Conservation (phyloP, 2,888 invertebrate species). For the Tenodera sinensis region DNA sequence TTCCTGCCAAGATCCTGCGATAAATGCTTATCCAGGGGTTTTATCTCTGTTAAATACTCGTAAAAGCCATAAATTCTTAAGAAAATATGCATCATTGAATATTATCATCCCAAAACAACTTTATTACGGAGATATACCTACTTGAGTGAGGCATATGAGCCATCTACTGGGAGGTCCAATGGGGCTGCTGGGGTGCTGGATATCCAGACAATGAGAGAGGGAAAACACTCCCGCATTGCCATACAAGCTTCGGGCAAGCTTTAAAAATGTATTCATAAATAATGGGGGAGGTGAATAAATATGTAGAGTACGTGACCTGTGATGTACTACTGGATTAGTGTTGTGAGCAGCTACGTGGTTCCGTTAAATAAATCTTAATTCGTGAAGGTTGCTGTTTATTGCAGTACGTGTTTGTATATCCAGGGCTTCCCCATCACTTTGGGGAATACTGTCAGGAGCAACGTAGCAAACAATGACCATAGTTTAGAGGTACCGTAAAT, state of each 20-base stretch:
- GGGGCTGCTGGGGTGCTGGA: background rate
- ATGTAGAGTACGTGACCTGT: constrained; percentile 2
- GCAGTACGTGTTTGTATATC: background rate
- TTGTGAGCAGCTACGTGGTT: background rate
- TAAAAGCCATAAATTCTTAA: background rate
- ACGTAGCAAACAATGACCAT: too few species aligned
- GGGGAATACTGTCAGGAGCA: too few species aligned
- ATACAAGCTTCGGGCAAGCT: background rate
- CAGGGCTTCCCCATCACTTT: too few species aligned
- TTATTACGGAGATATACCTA: background rate
- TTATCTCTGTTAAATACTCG: background rate
- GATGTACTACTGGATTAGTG: background rate
- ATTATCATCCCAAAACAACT: background rate
- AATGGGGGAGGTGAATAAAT: background rate
- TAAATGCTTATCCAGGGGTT: background rate
- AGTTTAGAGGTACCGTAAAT: too few species aligned
- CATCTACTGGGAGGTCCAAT: background rate
- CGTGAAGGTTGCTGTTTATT: background rate
- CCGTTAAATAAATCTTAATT: background rate
- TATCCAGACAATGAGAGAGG: background rate
- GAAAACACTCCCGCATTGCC: background rate
- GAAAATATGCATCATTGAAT: background rate
- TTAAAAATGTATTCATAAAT: background rate
- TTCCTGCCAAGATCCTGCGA: background rate
- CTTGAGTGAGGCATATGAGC: background rate